phyloP scores from a whole-genome alignment of 1,140 invertebrate species.

The Philopotamus ludificatus region DNA sequence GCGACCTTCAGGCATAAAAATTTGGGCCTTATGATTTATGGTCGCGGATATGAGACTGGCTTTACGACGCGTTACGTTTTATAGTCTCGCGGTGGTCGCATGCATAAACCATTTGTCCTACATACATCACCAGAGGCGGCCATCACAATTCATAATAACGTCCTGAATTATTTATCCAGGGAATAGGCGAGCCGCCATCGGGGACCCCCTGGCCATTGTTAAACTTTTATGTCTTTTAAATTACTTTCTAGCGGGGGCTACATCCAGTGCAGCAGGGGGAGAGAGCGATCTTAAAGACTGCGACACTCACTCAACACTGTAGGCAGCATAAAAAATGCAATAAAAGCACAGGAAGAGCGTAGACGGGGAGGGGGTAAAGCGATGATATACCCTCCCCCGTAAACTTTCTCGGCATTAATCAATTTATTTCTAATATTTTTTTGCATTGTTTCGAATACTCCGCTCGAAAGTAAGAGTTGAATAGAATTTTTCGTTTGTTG shows the following conservation, averaged over 20 bases:
- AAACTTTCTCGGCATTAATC: no score
- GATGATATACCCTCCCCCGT: no score
- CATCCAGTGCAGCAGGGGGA: not conserved
- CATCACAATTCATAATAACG: conserved; percentile 32
- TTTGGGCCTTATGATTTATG: conserved; percentile 8
- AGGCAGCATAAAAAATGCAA: conserved; percentile 24
- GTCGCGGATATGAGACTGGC: conserved; percentile 1
- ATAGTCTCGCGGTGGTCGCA: conserved; percentile 9
- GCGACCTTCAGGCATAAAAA: not conserved
- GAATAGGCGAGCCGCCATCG: not conserved
- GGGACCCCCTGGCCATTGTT: conserved; percentile 26
- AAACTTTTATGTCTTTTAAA: conserved; percentile 42
- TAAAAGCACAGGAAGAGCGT: conserved; percentile 5
- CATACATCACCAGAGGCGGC: conserved; percentile 17
- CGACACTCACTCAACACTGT: conserved; percentile 25
- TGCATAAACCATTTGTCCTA: conserved; percentile 27
- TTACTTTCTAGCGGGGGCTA: conserved; percentile 29
- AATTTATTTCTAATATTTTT: no score
- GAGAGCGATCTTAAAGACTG: conserved; percentile 13
- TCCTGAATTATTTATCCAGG: conserved; percentile 32
- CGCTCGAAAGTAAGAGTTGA: no score
- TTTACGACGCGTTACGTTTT: conserved; percentile 15
- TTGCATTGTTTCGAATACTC: no score
- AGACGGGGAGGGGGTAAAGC: no score
- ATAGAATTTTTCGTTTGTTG: no score